phyloP scores from a whole-genome alignment of 2,888 invertebrate species.

The Temnothorax ravouxi region DNA sequence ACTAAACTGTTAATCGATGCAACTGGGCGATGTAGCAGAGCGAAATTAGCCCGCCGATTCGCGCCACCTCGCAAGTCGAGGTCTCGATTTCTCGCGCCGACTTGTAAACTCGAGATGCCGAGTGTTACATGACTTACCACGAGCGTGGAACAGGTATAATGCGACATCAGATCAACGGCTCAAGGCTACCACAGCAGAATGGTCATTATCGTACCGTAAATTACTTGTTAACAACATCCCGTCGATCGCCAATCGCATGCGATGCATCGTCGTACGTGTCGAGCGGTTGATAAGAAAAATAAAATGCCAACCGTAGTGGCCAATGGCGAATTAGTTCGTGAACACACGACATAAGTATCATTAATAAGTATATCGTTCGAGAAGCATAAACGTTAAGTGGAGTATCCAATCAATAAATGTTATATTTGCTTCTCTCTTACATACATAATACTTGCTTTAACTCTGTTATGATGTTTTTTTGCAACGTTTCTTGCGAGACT shows the following conservation, averaged over 20 bases:
- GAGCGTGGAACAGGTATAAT: constrained; percentile 36
- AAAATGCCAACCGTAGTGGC: neutral
- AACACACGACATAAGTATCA: neutral
- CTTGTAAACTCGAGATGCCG: constrained; percentile 32
- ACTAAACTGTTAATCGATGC: neutral
- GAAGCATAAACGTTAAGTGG: neutral
- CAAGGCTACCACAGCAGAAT: constrained; percentile 50
- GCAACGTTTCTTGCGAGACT: neutral
- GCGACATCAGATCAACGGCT: constrained; percentile 53
- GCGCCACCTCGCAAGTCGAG: neutral
- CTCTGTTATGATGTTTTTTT: neutral
- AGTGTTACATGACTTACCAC: constrained; percentile 29
- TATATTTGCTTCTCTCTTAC: neutral
- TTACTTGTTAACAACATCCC: constrained; percentile 56
- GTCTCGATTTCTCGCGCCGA: neutral
- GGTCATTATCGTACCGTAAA: constrained; percentile 59
- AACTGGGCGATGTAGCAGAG: neutral
- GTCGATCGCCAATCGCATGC: constrained; percentile 25
- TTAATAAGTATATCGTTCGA: neutral
- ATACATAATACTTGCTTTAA: neutral
- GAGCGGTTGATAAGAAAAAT: constrained; percentile 28
- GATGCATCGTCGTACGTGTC: constrained; percentile 21
- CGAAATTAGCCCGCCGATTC: neutral
- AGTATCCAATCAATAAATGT: neutral
- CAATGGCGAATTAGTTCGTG: constrained; percentile 1